Evolutionary conservation across 1,140 invertebrate genomes (phyloP), one percentile per base, ranked within the genome.

Genomic region (Rhyacophila brunnea): DNA sequence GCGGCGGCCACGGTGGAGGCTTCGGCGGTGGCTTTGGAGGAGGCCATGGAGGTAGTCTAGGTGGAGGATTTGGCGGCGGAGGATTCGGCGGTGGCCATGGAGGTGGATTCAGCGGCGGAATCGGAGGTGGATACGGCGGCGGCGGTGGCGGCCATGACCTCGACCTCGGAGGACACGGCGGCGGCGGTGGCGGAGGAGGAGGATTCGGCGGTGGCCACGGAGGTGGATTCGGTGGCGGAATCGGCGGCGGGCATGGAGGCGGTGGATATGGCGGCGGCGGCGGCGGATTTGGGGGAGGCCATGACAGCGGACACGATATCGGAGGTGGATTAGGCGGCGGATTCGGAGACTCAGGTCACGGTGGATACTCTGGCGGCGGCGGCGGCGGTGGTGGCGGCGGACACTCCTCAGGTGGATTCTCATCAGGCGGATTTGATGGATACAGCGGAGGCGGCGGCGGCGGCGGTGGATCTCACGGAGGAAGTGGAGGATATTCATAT

Each of bases 401-500:
- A 15, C 10, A 19, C 6, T 9, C 11, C 15, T 15, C 14, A 4
- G 43, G 38, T 15, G 44, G 44, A n/a, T n/a, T n/a, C 18, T 40
- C 38, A 10, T 45, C 43, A 3, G 32, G 47, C 5, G 49, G 18
- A 23, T 14, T 13, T 11, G 47, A 19, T 14, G 28, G 23, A n/a
- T 15, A 28, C 32, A 19, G 55, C 23, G 45, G 46, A 9, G 55
- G 38, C 32, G 35, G 40, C 14, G 47, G 44, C n/a, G 28, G 23
- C 18, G 11, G 15, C 18, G 14, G 28, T n/a, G 54, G 40, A 23
- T 40, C 15, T 10, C 28, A 43, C 6, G 46, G 48, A 11, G 34
- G 53, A 44, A 23, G 53, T n/a, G 35, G 36, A 13, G 55, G 55
- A 18, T 43, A 42, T 36, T 48, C 45, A n/a, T 47, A 32, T n/a